Percentiles rank a stretch among this genome's conserved stretches.
These are phyloP conservation scores for Acanthopagrus latus DNA, from an alignment of 2,797 vertebrate species.

Conservation along the genomic window DNA sequence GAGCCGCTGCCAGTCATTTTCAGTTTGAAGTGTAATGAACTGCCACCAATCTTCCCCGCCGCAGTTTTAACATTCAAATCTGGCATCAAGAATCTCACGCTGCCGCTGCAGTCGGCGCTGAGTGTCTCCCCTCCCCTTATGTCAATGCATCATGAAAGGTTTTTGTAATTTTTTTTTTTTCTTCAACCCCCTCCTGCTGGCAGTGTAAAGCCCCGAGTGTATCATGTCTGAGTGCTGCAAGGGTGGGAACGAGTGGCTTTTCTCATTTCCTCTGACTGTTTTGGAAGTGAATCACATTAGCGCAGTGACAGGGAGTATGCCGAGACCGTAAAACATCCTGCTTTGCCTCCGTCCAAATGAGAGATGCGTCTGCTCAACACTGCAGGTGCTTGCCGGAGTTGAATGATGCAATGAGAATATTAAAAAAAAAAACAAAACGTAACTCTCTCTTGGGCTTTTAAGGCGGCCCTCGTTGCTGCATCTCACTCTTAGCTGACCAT, in stretches of 20 bases:
- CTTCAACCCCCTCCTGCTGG: slow-evolving; percentile 40
- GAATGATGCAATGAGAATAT: slow-evolving; percentile 77
- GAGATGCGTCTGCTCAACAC: slow-evolving; percentile 78
- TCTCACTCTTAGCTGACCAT: slow-evolving; percentile 53
- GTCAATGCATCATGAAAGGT: slow-evolving; percentile 77
- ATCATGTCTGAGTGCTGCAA: slow-evolving; percentile 76
- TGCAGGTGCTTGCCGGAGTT: slow-evolving; percentile 76
- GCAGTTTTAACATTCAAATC: slow-evolving; percentile 74
- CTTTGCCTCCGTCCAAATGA: slow-evolving; percentile 81
- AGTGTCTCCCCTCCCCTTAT: slow-evolving; percentile 72
- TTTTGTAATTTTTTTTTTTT: slow-evolving; percentile 55
- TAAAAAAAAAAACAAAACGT: slow-evolving; percentile 58
- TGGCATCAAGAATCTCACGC: slow-evolving; percentile 68
- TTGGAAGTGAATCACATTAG: slow-evolving; percentile 83
- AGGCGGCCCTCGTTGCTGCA: slow-evolving; percentile 33
- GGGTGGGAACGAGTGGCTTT: slow-evolving; percentile 75
- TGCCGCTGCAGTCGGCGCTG: slow-evolving; percentile 51
- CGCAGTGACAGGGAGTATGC: slow-evolving; percentile 77
- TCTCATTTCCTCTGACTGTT: slow-evolving; percentile 82
- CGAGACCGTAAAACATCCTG: slow-evolving; percentile 78
- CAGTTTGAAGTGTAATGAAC: slow-evolving; percentile 74
- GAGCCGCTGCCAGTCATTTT: slow-evolving; percentile 73
- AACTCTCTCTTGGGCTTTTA: slow-evolving; percentile 59
- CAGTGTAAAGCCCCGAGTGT: slow-evolving; percentile 74
- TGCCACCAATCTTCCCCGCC: slow-evolving; percentile 67